Evolutionary conservation across 2,113 vertebrate species (phyloP), one percentile per base, ranked within the genome.

Genomic region (Tichodroma muraria): DNA sequence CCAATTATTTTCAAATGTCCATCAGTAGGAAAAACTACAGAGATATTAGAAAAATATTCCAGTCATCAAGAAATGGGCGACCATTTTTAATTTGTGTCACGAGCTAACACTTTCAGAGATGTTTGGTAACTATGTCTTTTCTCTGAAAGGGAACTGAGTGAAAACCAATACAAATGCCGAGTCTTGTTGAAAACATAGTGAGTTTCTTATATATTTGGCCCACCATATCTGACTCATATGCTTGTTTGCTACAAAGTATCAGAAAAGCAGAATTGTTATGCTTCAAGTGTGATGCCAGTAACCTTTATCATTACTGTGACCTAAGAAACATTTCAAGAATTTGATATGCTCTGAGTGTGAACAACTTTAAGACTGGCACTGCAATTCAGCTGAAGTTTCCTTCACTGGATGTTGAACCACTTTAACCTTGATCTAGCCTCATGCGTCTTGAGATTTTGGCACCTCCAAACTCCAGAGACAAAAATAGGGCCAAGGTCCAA

Each of bases 311-410:
- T 72, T 69, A 61, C n/a, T 84, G 54, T 83, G 31, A 57, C 56
- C 27, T 18, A n/a, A 76, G n/a, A 52, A 52, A 23, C 21, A 63
- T 27, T 63, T 50, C 16, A 85, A 70, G 38, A 80, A 69, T 73
- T 84, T 50, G 35, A 56, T 52, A 49, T 56, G 71, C 15, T 89
- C 68, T 38, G 13, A 83, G 31, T 56, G 45, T 70, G 53, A 88
- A 47, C 24, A 47, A n/a, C 45, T 64, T 53, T 35, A n/a, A 92
- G 33, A 79, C 19, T 28, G 52, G 11, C 82, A 35, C 47, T 88
- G 52, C 75, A 52, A 31, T 85, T 81, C 54, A 64, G 5, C 82
- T 82, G 95, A 54, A 63, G 82, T 93, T 80, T 72, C 21, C 54
- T 76, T 70, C 4, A 24, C n/a, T 42, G 31, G 9, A 69, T 70